phyloP scores from a whole-genome alignment of 2,888 invertebrate species.

The Melipona beecheii region DNA sequence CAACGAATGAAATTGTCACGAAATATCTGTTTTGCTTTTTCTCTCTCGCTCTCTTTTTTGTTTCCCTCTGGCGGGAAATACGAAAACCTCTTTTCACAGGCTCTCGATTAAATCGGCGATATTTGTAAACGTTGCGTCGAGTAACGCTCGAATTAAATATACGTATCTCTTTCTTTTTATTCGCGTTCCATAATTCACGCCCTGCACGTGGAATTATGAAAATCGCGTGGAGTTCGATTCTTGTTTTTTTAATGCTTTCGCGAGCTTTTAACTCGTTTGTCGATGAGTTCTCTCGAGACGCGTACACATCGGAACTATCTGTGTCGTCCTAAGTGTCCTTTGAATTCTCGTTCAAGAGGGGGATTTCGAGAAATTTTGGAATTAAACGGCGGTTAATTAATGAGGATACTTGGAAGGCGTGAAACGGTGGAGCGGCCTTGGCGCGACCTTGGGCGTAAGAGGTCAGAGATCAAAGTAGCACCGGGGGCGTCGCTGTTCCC shows the following conservation, averaged over 20 bases:
- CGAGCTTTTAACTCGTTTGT: background rate
- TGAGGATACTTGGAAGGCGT: background rate
- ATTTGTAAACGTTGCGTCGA: constrained; percentile 2
- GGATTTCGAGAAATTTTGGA: too few species aligned
- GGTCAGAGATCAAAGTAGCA: background rate
- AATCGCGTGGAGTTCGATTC: background rate
- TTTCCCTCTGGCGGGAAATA: background rate
- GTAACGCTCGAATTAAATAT: background rate
- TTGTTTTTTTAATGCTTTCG: background rate
- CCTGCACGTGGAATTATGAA: background rate
- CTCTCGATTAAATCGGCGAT: background rate
- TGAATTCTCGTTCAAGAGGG: too few species aligned
- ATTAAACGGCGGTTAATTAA: too few species aligned
- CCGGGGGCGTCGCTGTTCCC: background rate
- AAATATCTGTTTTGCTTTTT: background rate
- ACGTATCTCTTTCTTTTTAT: background rate
- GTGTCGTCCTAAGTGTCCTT: too few species aligned
- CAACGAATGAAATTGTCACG: constrained; percentile 8
- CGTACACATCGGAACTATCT: too few species aligned
- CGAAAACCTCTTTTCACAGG: background rate
- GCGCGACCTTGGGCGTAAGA: background rate
- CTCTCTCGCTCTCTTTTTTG: background rate
- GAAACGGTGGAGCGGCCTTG: background rate
- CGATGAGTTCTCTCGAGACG: background rate
- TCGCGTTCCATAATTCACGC: background rate